A percentile compares a stretch with the other conserved stretches of the same genome.
These are phyloP conservation scores for Ranitomeya imitator DNA, from an alignment of 2,113 vertebrate species.

Conservation along the genomic window DNA sequence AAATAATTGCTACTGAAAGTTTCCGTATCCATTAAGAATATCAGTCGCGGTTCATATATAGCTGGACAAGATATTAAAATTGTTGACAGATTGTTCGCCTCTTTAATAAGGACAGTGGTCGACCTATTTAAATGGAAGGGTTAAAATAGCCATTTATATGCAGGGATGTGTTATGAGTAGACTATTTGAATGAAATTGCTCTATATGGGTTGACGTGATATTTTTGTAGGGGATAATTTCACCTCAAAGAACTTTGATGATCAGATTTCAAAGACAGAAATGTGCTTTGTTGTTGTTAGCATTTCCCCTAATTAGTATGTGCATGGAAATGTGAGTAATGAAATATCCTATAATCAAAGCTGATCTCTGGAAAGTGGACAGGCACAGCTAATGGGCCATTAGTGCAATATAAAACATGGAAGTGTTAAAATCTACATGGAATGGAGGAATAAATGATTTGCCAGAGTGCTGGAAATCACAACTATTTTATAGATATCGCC, in stretches of 20 bases:
- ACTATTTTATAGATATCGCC: slow-evolving; percentile 1
- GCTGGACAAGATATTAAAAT: neutral
- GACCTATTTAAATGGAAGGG: neutral
- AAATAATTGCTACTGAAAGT: no score
- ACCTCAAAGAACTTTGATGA: slow-evolving; percentile 24
- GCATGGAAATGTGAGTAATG: slow-evolving; percentile 7
- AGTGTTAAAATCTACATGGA: slow-evolving; percentile 21
- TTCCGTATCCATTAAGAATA: no score
- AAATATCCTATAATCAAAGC: slow-evolving; percentile 42
- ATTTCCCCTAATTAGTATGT: slow-evolving; percentile 36
- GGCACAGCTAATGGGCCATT: slow-evolving; percentile 49
- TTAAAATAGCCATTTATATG: neutral
- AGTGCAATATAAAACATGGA: slow-evolving; percentile 38
- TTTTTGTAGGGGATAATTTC: neutral
- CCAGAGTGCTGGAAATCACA: neutral
- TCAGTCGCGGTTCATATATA: neutral
- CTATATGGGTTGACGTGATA: neutral
- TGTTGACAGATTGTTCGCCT: neutral
- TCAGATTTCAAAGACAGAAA: slow-evolving; percentile 22
- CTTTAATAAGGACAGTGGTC: neutral
- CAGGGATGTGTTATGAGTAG: neutral
- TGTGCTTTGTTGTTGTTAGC: slow-evolving; percentile 15
- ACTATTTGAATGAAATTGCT: neutral
- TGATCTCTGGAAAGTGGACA: slow-evolving; percentile 53
- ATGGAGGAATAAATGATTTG: slow-evolving; percentile 42